Conservation (phyloP, 2,888 invertebrate species). For the Diachrysia chrysitis region DNA sequence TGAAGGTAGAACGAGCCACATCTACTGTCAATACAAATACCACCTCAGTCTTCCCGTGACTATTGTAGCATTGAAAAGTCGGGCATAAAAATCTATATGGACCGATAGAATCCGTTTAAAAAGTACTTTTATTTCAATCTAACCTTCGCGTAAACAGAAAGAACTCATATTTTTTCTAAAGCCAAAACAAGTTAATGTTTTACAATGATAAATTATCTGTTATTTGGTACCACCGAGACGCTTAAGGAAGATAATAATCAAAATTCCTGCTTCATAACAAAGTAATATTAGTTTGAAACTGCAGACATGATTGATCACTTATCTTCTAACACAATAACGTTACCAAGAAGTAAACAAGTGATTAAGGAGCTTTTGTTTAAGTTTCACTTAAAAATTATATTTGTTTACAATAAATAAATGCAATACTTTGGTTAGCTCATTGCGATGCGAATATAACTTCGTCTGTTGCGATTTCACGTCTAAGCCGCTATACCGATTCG, state of each 20-base stretch:
- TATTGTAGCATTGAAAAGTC: too few relatives aligned
- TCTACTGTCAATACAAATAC: too few relatives aligned
- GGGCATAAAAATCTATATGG: too few relatives aligned
- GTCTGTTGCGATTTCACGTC: too few relatives aligned
- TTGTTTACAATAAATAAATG: neutral
- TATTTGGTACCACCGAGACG: neutral
- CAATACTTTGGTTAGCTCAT: too few relatives aligned
- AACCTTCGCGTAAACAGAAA: too few relatives aligned
- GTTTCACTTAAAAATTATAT: neutral
- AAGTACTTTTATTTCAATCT: too few relatives aligned
- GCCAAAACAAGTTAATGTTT: neutral
- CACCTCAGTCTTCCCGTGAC: too few relatives aligned
- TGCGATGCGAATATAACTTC: too few relatives aligned
- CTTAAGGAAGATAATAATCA: neutral
- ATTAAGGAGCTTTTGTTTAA: constrained; percentile 2
- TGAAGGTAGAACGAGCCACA: too few relatives aligned
- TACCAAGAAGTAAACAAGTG: constrained; percentile 19
- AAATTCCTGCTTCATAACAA: constrained; percentile 1
- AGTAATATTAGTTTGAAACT: constrained; percentile 10
- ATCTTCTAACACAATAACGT: neutral
- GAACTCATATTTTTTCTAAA: neutral
- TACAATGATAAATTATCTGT: constrained; percentile 1
- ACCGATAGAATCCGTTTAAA: too few relatives aligned
- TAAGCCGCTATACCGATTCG: too few relatives aligned
- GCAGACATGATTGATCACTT: constrained; percentile 40